Conservation (phyloP, 2,113 vertebrate genomes). For the Laticauda colubrina region DNA sequence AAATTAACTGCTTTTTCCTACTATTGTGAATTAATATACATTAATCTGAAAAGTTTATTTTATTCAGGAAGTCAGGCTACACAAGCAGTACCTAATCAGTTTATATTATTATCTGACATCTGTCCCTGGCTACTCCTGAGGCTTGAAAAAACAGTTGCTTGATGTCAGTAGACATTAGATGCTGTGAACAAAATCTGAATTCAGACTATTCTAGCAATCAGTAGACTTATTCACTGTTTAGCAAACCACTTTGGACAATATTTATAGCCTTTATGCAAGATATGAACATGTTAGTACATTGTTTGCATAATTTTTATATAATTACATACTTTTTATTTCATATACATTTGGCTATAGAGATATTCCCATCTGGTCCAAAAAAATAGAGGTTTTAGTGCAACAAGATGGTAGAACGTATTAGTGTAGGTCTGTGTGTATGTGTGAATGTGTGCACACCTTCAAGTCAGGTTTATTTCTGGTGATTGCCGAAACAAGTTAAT, state of each 20-base stretch:
- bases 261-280: background rate
- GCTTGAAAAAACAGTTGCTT: background rate
- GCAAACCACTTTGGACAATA: background rate
- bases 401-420: background rate
- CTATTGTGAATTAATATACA: background rate
- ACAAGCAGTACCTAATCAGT: background rate
- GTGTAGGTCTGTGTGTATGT: background rate
- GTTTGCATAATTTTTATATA: background rate
- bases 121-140: background rate
- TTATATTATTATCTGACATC: background rate
- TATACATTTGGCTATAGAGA: background rate
- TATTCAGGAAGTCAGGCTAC: background rate
- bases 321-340: background rate
- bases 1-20: background rate
- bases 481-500: background rate
- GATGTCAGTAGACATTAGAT: background rate
- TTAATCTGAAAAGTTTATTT: background rate
- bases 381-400: background rate
- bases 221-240: background rate
- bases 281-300: background rate
- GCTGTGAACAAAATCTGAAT: background rate
- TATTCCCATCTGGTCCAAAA: background rate
- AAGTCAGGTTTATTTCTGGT: background rate
- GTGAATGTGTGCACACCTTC: background rate
- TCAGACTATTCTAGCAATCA: background rate